These are phyloP conservation scores for Hypolimnas misippus DNA, from an alignment of 2,888 invertebrate genomes.

Conservation along the genomic window DNA sequence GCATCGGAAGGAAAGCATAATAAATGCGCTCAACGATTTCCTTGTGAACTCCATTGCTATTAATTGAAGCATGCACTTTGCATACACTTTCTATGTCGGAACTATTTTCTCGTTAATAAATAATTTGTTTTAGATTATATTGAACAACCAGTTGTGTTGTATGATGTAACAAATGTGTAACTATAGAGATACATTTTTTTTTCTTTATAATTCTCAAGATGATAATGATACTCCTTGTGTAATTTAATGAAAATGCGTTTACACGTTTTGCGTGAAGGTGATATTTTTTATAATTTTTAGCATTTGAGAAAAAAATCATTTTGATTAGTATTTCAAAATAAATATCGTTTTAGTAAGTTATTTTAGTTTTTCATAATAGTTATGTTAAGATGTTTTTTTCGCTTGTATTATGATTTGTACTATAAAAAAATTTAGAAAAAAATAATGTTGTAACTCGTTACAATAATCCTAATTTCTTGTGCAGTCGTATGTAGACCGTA, in stretches of 20 bases:
- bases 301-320: not conserved
- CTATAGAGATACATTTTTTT: not conserved
- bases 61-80: conserved; percentile 34
- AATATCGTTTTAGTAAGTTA: too few relatives aligned
- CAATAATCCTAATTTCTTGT: not conserved
- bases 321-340: too few relatives aligned
- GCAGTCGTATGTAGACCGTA: not conserved
- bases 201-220: too few relatives aligned
- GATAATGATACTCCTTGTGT: too few relatives aligned
- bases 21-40: conserved; percentile 34
- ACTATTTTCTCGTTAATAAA: conserved; percentile 18
- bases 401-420: too few relatives aligned
- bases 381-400: too few relatives aligned
- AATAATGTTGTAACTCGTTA: not conserved
- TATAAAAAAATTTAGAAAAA: not conserved
- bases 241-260: too few relatives aligned
- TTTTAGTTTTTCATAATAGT: too few relatives aligned
- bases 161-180: not conserved
- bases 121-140: not conserved
- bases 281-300: too few relatives aligned
- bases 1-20: conserved; percentile 46
- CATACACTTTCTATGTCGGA: conserved; percentile 35
- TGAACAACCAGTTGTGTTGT: not conserved
- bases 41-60: conserved; percentile 37
- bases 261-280: too few relatives aligned